These are phyloP conservation scores for Macrosiphum euphorbiae DNA, from an alignment of 2,888 invertebrate genomes.

Conservation along the genomic window DNA sequence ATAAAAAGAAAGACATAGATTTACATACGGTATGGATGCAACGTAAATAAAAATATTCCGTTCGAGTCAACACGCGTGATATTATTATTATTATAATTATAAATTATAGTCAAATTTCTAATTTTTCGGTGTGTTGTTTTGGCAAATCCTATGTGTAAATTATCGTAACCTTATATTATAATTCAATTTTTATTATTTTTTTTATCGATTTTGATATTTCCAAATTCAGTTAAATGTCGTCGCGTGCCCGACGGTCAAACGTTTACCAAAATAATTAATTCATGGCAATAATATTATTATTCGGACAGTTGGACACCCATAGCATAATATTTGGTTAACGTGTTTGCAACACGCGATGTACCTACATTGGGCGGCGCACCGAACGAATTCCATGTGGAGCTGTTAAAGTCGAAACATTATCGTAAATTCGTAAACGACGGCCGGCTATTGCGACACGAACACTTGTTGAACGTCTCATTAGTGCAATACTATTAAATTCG, in stretches of 20 bases:
- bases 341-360: background rate
- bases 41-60: background rate
- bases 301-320: background rate
- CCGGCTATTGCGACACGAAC: background rate
- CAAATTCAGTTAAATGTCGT: background rate
- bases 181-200: background rate
- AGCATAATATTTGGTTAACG: background rate
- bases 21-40: background rate
- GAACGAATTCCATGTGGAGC: background rate
- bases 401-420: background rate
- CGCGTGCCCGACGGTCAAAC: background rate
- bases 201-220: background rate
- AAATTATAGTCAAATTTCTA: background rate
- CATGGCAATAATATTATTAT: background rate
- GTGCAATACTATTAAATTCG: background rate
- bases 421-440: background rate
- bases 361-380: background rate
- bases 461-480: background rate
- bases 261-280: background rate
- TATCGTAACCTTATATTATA: background rate
- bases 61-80: background rate
- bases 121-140: background rate
- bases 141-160: background rate
- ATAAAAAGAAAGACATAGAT: background rate
- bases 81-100: too few relatives aligned